Percentiles rank a stretch among this genome's conserved stretches.
Conservation (phyloP, 1,140 invertebrate species). For the Leptinotarsa defecta region DNA sequence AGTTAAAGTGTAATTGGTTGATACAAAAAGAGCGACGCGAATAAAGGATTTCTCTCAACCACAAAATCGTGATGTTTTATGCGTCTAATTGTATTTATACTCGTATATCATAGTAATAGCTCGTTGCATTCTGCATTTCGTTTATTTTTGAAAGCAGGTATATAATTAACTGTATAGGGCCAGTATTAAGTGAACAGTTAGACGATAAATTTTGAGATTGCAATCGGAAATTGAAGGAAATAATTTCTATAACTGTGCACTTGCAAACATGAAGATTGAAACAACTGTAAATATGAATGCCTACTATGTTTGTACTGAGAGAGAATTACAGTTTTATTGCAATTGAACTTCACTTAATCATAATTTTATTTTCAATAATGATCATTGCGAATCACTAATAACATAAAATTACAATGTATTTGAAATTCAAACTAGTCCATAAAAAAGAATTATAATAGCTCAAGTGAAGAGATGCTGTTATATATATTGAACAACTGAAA, state of each 20-base stretch:
- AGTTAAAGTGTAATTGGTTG: slow-evolving; percentile 35
- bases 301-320: too few species aligned
- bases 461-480: too few species aligned
- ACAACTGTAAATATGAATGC: too few species aligned
- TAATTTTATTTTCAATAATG: too few species aligned
- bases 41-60: slow-evolving; percentile 29
- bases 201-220: neutral
- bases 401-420: too few species aligned
- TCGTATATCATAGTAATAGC: neutral
- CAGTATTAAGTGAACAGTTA: neutral
- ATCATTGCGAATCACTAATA: too few species aligned
- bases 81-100: slow-evolving; percentile 22
- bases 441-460: too few species aligned
- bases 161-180: neutral
- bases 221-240: neutral
- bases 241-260: neutral
- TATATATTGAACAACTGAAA: too few species aligned
- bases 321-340: too few species aligned
- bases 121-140: neutral
- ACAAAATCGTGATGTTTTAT: slow-evolving; percentile 29
- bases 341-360: too few species aligned
- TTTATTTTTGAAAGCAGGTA: neutral
- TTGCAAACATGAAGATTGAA: neutral
- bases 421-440: too few species aligned
- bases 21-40: slow-evolving; percentile 28